Evolutionary conservation across 2,113 vertebrate species (phyloP).

Genomic region (Pyrgilauda ruficollis): DNA sequence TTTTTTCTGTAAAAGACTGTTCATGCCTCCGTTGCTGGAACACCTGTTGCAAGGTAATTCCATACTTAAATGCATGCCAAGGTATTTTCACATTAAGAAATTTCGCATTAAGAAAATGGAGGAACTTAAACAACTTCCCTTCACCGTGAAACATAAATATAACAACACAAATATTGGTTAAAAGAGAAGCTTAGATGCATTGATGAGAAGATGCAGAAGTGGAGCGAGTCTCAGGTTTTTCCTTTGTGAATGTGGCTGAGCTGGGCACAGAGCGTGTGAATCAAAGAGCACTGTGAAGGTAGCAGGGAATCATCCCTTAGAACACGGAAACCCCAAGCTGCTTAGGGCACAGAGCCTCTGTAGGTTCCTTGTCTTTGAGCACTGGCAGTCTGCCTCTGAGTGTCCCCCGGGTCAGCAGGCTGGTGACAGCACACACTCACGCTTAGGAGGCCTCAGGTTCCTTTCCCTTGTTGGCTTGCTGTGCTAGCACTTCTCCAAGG

Average conservation of each 20-base stretch:
- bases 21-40: background rate
- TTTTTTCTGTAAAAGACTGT: background rate
- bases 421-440: too few species aligned
- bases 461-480: background rate
- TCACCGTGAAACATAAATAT: background rate
- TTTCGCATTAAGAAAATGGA: background rate
- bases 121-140: background rate
- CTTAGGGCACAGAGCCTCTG: background rate
- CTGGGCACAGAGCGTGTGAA: rapidly evolving
- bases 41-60: background rate
- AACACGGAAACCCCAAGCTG: background rate
- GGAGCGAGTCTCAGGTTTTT: background rate
- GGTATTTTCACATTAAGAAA: background rate
- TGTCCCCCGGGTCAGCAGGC: background rate
- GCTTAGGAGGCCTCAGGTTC: background rate
- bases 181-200: background rate
- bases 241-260: background rate
- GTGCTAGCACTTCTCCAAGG: background rate
- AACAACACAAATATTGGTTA: background rate
- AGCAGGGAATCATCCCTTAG: background rate
- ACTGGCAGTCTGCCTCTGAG: background rate
- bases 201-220: background rate
- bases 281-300: background rate
- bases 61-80: background rate
- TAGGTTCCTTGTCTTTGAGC: background rate